A percentile compares a stretch with the other conserved stretches of the same genome.
phyloP scores from a whole-genome alignment of 2,797 vertebrate genomes.

The Gila robusta region DNA sequence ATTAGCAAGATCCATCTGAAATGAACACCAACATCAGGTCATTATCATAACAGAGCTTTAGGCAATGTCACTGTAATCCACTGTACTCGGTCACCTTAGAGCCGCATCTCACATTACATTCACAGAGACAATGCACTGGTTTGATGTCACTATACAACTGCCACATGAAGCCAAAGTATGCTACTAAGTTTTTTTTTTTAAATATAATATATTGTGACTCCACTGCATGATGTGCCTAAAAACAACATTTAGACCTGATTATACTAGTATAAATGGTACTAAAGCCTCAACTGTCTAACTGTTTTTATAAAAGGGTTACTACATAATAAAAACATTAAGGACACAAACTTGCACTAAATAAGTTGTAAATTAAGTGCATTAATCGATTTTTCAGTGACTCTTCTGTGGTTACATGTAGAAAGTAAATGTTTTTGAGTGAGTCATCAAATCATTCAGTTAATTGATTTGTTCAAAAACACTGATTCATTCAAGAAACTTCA shows the following conservation, averaged over 20 bases:
- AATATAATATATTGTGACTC: background rate
- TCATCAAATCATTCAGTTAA: background rate
- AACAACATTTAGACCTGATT: background rate
- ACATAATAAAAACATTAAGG: background rate
- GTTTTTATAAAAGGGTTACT: background rate
- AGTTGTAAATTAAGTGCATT: background rate
- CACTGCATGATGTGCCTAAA: background rate
- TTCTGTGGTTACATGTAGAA: too few species aligned
- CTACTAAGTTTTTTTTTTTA: background rate
- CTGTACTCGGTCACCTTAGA: slow-evolving; percentile 26
- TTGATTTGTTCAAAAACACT: too few species aligned
- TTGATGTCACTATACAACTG: background rate
- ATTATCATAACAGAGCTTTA: slow-evolving; percentile 49
- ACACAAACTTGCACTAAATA: background rate
- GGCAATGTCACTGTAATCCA: slow-evolving; percentile 33
- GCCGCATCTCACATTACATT: slow-evolving; percentile 31
- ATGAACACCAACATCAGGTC: slow-evolving; percentile 24
- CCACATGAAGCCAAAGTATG: background rate
- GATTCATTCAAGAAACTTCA: background rate
- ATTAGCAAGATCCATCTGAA: slow-evolving; percentile 16
- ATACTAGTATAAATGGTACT: background rate
- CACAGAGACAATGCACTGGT: slow-evolving; percentile 19
- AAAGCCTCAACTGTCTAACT: background rate
- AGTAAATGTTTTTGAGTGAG: background rate
- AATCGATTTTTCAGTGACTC: background rate